phyloP scores from a whole-genome alignment of 2,113 vertebrate genomes.

The Candoia aspera region DNA sequence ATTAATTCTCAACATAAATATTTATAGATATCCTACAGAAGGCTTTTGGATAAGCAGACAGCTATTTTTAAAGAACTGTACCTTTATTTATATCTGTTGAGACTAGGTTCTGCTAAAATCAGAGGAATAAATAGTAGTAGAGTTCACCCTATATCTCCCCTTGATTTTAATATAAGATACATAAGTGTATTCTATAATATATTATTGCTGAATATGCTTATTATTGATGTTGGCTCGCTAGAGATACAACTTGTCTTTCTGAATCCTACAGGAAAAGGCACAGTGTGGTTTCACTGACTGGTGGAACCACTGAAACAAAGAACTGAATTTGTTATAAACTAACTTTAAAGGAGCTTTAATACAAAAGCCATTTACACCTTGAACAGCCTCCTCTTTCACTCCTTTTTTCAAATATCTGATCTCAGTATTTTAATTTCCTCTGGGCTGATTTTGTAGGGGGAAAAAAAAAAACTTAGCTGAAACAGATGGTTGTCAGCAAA shows the following conservation, averaged over 20 bases:
- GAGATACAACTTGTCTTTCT: neutral
- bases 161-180: neutral
- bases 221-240: neutral
- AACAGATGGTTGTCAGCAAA: slow-evolving; percentile 74
- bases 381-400: slow-evolving; percentile 28
- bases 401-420: slow-evolving; percentile 59
- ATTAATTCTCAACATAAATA: neutral
- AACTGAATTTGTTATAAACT: slow-evolving; percentile 28
- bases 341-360: slow-evolving; percentile 36
- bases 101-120: neutral
- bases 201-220: neutral
- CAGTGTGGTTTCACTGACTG: rapidly evolving
- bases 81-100: neutral
- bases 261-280: neutral
- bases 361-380: slow-evolving; percentile 50
- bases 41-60: neutral
- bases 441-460: slow-evolving; percentile 58
- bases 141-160: neutral
- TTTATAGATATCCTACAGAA: neutral
- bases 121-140: neutral
- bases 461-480: slow-evolving; percentile 49
- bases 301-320: neutral
- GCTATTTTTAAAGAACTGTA: neutral
- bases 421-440: slow-evolving; percentile 73
- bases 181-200: neutral